A percentile compares a stretch with the other conserved stretches of the same genome.
phyloP scores from a whole-genome alignment of 2,113 vertebrate genomes.

The Myotis lucifugus region DNA sequence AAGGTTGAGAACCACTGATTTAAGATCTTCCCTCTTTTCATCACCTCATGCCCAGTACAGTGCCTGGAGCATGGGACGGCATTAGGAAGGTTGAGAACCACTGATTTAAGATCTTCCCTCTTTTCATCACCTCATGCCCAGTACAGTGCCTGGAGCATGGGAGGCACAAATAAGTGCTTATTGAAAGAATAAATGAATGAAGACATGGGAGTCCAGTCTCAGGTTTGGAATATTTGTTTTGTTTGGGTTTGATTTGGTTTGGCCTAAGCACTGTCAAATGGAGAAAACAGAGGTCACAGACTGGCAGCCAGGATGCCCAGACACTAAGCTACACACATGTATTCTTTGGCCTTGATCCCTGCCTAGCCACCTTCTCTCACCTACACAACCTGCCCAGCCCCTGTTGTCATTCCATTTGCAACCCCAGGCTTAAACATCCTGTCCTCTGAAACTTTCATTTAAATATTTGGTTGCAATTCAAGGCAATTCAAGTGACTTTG shows the following conservation, averaged over 20 bases:
- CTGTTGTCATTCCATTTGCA: neutral
- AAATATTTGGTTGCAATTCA: conserved; percentile 12
- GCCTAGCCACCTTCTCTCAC: neutral
- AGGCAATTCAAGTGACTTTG: neutral
- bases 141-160: neutral
- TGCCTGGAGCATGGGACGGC: too few species aligned
- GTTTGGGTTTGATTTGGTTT: neutral
- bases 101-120: neutral
- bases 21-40: too few species aligned
- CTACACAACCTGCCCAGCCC: neutral
- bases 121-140: neutral
- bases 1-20: too few species aligned
- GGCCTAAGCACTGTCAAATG: neutral
- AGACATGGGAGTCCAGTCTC: neutral
- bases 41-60: too few species aligned
- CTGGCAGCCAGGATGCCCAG: neutral
- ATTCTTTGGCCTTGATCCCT: neutral
- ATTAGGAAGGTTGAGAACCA: too few species aligned
- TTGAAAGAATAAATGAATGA: neutral
- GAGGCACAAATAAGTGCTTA: neutral
- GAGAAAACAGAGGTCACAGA: neutral
- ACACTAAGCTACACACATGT: neutral
- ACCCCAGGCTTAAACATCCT: neutral
- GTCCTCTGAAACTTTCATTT: neutral
- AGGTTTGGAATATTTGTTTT: neutral